Evolutionary conservation across 1,140 invertebrate species (phyloP), one percentile per base, ranked within the genome.

Genomic region (Zeugodacus cucurbitae): DNA sequence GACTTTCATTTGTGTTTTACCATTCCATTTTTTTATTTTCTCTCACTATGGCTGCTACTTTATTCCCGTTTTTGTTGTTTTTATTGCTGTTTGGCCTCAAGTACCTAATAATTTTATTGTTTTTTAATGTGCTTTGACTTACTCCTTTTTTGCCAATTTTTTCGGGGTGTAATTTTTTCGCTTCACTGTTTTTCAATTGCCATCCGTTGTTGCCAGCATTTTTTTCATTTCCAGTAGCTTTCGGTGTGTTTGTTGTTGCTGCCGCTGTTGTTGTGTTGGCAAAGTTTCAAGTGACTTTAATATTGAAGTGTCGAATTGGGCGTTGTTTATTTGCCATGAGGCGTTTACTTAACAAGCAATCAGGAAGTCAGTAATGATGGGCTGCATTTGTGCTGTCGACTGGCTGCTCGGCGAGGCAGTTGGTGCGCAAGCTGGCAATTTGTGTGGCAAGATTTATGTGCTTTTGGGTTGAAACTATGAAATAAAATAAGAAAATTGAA

Each of bases 61-160:
- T 70, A 14, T 32, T 2, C 64, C 58, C 22, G n/a, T n/a, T 32
- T 14, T 70, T 67, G 17, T 70, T 82, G 22, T 82, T 54, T 58
- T 58, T 59, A 37, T 3, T 59, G n/a, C n/a, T n/a, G n/a, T n/a
- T 86, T 34, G 58, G 26, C 20, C 57, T 86, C 74, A 82, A 48
- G 41, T 82, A 82, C 74, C 74, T 82, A 82, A 82, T 82, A 82
- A 82, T 82, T 82, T 82, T 59, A 59, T 87, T 64, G 86, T 59
- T 64, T 87, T 58, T 87, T 64, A 87, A 64, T 64, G 59, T 58
- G 86, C 86, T 87, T 87, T 41, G 54, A 44, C 41, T 82, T 48
- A 44, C n/a, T 82, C 41, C 37, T 82, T 82, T 82, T 82, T 82
- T 22, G 11, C 3, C 74, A 22, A 82, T 82, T 82, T 82, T 82